Evolutionary conservation across 35 echinoderm and acorn worm species (phyloP).

Genomic region (Apostichopus japonicus): DNA sequence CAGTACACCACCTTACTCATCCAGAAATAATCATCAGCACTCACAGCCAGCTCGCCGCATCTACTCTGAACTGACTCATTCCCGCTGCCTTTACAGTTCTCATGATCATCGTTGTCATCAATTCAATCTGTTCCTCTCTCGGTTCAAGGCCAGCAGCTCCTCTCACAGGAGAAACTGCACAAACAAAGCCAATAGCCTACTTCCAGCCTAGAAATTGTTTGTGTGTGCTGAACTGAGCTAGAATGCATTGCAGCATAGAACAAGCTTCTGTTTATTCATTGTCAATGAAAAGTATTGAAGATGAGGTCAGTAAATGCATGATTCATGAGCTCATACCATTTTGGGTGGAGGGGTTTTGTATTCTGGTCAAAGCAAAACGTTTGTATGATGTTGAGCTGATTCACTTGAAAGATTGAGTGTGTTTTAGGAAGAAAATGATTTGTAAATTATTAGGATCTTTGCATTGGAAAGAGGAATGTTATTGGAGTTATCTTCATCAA

Average conservation of each 20-base stretch:
- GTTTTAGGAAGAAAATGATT: no score
- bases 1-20: background rate
- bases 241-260: background rate
- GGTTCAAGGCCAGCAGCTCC: background rate
- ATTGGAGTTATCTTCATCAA: no score
- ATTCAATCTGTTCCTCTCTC: background rate
- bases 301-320: slow-evolving; percentile 50
- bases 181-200: slow-evolving; percentile 19
- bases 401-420: no score
- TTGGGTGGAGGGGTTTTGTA: background rate
- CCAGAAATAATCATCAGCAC: background rate
- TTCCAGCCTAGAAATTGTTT: slow-evolving; percentile 34
- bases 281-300: slow-evolving; percentile 46
- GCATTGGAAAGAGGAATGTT: no score
- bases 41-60: background rate
- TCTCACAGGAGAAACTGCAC: background rate
- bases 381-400: no score
- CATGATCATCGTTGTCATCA: background rate
- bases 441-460: no score
- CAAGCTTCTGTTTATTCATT: slow-evolving; percentile 46
- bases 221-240: slow-evolving; percentile 48
- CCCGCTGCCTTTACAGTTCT: background rate
- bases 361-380: background rate
- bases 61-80: slow-evolving; percentile 4
- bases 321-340: slow-evolving; percentile 39